A percentile compares a stretch with the other conserved stretches of the same genome.
Conservation (phyloP, 2,797 vertebrate genomes). For the Onychomys torridus region DNA sequence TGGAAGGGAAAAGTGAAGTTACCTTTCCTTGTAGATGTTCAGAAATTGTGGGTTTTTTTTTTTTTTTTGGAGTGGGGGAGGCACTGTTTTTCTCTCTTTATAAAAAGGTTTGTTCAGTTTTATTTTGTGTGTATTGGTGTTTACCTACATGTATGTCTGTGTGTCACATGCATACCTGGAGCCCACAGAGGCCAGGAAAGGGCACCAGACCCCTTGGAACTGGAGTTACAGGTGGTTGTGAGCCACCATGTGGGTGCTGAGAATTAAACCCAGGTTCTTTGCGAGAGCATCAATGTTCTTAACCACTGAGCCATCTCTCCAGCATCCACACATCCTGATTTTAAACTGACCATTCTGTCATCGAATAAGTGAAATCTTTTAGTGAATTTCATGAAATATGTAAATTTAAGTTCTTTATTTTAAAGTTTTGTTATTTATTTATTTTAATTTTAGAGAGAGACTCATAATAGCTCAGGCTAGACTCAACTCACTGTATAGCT, state of each 20-base stretch:
- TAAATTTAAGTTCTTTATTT: not conserved
- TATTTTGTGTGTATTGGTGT: not conserved
- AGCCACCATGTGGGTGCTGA: not conserved
- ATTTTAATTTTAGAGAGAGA: not conserved
- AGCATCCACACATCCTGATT: not conserved
- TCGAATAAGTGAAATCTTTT: conserved; percentile 51
- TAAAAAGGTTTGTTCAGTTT: not conserved
- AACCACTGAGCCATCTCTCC: not conserved
- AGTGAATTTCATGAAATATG: conserved; percentile 40
- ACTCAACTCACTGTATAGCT: not conserved
- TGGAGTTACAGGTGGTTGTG: not conserved
- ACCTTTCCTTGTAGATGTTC: not conserved
- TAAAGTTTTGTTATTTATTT: not conserved
- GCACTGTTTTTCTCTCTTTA: not conserved
- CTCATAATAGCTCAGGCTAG: not conserved
- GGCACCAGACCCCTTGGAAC: too few relatives aligned
- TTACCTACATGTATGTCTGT: not conserved
- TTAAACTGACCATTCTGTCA: not conserved
- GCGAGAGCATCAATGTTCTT: not conserved
- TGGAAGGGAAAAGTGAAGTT: conserved; percentile 27
- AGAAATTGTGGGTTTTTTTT: not conserved
- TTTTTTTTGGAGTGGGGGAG: not conserved
- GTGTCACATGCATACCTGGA: not conserved
- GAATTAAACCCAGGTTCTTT: not conserved
- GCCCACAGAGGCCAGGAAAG: not conserved